Evolutionary conservation across 2,888 invertebrate species (phyloP), one percentile per base, ranked within the genome.

Genomic region (Archips xylosteana): DNA sequence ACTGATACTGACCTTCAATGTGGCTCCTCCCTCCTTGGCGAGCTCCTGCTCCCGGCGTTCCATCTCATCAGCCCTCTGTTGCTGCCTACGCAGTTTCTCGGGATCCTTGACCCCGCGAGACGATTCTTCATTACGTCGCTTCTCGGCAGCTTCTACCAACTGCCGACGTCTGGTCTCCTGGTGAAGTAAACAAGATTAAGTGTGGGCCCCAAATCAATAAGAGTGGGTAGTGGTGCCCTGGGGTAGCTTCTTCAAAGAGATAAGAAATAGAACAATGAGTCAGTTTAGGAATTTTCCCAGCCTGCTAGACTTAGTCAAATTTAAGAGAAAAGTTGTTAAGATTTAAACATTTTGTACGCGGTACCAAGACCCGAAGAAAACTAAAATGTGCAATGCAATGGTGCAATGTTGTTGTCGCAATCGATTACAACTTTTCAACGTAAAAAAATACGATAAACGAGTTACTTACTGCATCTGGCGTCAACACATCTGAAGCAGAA

Each of bases 141-240:
- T 94, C 85, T 97, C 96, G 0, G 97, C 97, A 1, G 97, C 97
- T 79, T 96, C 96, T 6, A 95, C 92, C 80, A 96, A 96, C 81
- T 96, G 96, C 23, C 94, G 94, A 45, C 97, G 94, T 66, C 96
- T 95, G 9, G 95, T 95, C 84, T 96, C 96, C 96, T 96, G 76
- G 10, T 76, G 32, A 54, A 23, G 23, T 5, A 49, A 9, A 5
- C 49, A n/a, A 13, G n/a, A n/a, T 49, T 10, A 45, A 10, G 9
- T 9, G 42, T 45, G 2, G 3, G 3, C 8, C 45, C 10, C 10
- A 45, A 9, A 9, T 10, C 45, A 9, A 10, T 45, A 10, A 12
- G 2, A 49, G 3, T n/a, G n/a, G 45, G 2, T 12, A 12, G 45
- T 9, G 10, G 4, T n/a, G 13, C 13, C 8, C 45, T 12, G 6